Evolutionary conservation across 2,797 vertebrate species (phyloP).

Genomic region (Malacoctenus gilli): DNA sequence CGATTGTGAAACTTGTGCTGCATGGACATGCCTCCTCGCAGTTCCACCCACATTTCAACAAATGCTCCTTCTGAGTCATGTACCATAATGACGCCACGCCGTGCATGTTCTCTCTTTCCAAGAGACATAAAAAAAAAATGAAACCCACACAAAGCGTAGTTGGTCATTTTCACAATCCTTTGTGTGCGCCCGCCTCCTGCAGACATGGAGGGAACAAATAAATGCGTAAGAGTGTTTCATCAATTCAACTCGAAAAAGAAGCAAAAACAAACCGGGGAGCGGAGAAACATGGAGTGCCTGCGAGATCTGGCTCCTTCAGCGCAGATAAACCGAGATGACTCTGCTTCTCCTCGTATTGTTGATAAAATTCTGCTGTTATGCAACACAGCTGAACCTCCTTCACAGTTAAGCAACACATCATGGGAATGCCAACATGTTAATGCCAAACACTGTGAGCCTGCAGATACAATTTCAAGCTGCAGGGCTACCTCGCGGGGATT

Average conservation of each 20-base stretch:
- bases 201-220: slow-evolving; percentile 37
- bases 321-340: slow-evolving; percentile 25
- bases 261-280: no score
- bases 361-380: slow-evolving; percentile 57
- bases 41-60: slow-evolving; percentile 61
- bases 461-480: slow-evolving; percentile 71
- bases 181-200: slow-evolving; percentile 15
- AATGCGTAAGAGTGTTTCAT: slow-evolving; percentile 23
- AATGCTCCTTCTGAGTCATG: slow-evolving; percentile 67
- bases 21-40: slow-evolving; percentile 40
- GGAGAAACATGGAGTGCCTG: slow-evolving; percentile 24
- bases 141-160: slow-evolving; percentile 15
- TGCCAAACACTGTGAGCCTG: slow-evolving; percentile 60
- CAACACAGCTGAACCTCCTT: slow-evolving; percentile 62
- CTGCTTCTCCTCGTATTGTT: slow-evolving; percentile 20
- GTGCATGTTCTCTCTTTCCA: slow-evolving; percentile 33
- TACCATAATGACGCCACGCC: slow-evolving; percentile 50
- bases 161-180: slow-evolving; percentile 31
- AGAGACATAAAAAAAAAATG: slow-evolving; percentile 25
- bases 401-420: slow-evolving; percentile 56
- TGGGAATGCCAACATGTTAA: slow-evolving; percentile 58
- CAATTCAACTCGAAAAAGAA: slow-evolving; percentile 32
- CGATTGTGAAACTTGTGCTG: slow-evolving; percentile 39
- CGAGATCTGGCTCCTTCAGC: slow-evolving; percentile 16
- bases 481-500: slow-evolving; percentile 69